A percentile compares a stretch with the other conserved stretches of the same genome.
Evolutionary conservation across 37 sponge, comb jelly and placozoan genomes (phyloP).

Genomic region (Dysidea cf. avara): DNA sequence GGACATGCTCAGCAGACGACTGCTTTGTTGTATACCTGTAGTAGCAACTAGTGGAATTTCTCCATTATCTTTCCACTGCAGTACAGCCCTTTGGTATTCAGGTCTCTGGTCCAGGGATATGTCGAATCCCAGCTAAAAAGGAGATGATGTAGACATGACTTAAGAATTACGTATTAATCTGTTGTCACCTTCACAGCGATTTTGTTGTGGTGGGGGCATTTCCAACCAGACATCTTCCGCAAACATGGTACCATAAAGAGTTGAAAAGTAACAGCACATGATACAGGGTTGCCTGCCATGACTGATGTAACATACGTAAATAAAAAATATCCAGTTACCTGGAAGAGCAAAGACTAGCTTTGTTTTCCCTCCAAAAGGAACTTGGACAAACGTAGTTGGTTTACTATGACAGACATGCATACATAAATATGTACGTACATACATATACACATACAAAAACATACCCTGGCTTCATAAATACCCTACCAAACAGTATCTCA

Average conservation of each 20-base stretch:
- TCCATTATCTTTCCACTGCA: conserved; percentile 40
- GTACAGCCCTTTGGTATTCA: conserved; percentile 75
- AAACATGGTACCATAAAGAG: conserved; percentile 92
- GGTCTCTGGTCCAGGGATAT: conserved; percentile 79
- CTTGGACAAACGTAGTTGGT: conserved; percentile 96
- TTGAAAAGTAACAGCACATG: conserved; percentile 86
- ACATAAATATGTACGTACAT: neutral
- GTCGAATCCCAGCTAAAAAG: conserved; percentile 27
- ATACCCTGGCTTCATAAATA: conserved; percentile 97
- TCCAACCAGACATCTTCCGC: conserved; percentile 71
- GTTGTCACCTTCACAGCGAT: conserved; percentile 41
- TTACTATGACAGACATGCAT: conserved; percentile 55
- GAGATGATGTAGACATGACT: neutral
- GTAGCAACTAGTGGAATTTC: conserved; percentile 48
- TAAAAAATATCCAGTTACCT: conserved; percentile 39
- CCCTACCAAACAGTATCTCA: conserved; percentile 91
- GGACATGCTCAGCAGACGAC: conserved; percentile 92
- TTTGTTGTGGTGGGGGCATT: conserved; percentile 7
- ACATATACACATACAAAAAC: neutral
- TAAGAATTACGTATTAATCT: neutral
- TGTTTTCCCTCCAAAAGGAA: conserved; percentile 35
- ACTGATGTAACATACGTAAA: neutral
- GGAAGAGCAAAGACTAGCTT: conserved; percentile 94
- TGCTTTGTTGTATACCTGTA: conserved; percentile 96
- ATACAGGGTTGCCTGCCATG: conserved; percentile 92